phyloP scores from a whole-genome alignment of 2,888 invertebrate species.

The Dryocosmus kuriphilus region DNA sequence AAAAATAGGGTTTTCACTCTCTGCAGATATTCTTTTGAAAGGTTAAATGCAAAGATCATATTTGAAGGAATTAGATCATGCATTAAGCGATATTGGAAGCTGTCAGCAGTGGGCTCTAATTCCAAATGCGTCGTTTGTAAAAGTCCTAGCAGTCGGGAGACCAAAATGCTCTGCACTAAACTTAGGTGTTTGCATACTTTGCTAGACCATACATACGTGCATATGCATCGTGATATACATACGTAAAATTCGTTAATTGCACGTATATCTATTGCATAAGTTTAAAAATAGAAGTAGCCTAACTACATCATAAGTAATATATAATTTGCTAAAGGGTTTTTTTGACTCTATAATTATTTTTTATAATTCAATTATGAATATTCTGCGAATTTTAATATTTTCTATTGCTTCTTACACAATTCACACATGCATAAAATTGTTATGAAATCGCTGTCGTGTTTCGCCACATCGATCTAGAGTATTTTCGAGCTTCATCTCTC shows the following conservation, averaged over 20 bases:
- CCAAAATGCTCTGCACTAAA: not conserved
- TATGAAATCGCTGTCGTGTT: slow-evolving; percentile 16
- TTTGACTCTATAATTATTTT: not conserved
- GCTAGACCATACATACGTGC: not conserved
- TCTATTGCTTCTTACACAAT: slow-evolving; percentile 11
- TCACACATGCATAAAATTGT: slow-evolving; percentile 1
- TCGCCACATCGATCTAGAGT: slow-evolving; percentile 2
- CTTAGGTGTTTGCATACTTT: not conserved
- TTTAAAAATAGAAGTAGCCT: not conserved
- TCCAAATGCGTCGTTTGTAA: slow-evolving; percentile 7
- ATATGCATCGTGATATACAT: not conserved
- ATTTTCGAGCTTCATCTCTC: slow-evolving; percentile 22
- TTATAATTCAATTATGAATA: not conserved
- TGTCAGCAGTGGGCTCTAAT: slow-evolving; percentile 7
- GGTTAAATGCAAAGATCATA: slow-evolving; percentile 30
- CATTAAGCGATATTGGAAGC: not conserved
- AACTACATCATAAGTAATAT: not conserved
- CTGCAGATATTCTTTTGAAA: not conserved
- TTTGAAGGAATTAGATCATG: slow-evolving; percentile 18
- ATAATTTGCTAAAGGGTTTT: not conserved
- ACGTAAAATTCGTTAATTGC: not conserved
- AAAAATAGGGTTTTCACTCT: not conserved
- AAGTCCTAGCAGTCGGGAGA: not conserved
- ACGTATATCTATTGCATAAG: not conserved
- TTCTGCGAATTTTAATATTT: not conserved